phyloP scores from a whole-genome alignment of 1,140 invertebrate species.

The Charaxes varanes region DNA sequence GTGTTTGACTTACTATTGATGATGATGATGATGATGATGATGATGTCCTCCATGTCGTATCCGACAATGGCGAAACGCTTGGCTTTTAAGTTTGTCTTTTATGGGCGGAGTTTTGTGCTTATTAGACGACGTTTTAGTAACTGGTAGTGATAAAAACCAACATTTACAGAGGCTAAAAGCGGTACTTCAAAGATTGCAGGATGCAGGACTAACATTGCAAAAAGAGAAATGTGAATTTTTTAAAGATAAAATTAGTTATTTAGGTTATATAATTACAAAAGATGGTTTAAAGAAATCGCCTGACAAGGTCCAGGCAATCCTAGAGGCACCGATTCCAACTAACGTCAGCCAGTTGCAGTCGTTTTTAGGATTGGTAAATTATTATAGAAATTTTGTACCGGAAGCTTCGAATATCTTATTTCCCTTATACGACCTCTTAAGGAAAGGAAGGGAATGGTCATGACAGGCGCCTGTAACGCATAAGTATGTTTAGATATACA shows the following conservation, averaged over 20 bases:
- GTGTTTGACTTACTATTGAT: too few relatives aligned
- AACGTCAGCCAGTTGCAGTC: constrained; percentile 19
- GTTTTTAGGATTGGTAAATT: constrained; percentile 29
- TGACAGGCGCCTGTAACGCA: too few relatives aligned
- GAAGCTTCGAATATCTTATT: constrained; percentile 37
- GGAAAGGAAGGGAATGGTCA: constrained; percentile 14
- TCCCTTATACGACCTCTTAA: constrained; percentile 38
- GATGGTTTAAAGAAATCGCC: constrained; percentile 24
- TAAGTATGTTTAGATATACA: too few relatives aligned
- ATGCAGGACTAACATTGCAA: constrained; percentile 22
- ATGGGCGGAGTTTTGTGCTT: constrained; percentile 19
- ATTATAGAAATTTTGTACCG: too few relatives aligned
- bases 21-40: too few relatives aligned
- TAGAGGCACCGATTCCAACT: constrained; percentile 11
- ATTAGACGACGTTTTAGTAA: constrained; percentile 22
- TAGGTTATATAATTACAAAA: constrained; percentile 21
- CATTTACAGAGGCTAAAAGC: constrained; percentile 16
- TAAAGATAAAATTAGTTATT: too few relatives aligned
- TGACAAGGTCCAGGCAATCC: constrained; percentile 22
- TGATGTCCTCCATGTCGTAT: too few relatives aligned
- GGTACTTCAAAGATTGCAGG: constrained; percentile 16
- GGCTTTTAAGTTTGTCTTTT: too few relatives aligned
- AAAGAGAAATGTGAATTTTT: too few relatives aligned
- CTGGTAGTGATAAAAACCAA: constrained; percentile 5
- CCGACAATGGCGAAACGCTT: too few relatives aligned